Conservation (phyloP, 2,888 invertebrate species). For the Ctenicera cuprea region DNA sequence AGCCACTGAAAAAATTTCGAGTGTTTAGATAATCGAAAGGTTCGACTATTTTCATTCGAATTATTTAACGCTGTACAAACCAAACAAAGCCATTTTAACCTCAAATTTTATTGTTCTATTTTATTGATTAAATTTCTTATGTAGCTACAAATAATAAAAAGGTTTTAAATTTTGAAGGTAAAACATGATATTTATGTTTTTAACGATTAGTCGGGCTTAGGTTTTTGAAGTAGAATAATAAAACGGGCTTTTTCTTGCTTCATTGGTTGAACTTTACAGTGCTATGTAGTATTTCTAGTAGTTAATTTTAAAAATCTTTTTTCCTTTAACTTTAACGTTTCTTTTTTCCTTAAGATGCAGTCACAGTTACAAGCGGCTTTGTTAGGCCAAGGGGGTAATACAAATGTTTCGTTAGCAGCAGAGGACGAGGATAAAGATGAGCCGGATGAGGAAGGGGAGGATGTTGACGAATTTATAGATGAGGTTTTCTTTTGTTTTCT, state of each 20-base stretch:
- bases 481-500: constrained; percentile 70
- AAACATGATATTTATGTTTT: background rate
- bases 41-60: no score
- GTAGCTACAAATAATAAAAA: background rate
- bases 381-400: constrained; percentile 69
- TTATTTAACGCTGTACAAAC: no score
- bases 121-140: constrained; percentile 9
- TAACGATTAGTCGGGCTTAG: constrained; percentile 1
- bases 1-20: no score
- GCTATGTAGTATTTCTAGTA: constrained; percentile 12
- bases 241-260: constrained; percentile 18
- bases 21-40: no score
- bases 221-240: background rate
- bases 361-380: constrained; percentile 72
- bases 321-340: constrained; percentile 42
- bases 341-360: constrained; percentile 68
- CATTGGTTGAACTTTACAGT: constrained; percentile 2
- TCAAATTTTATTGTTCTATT: background rate
- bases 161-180: constrained; percentile 1
- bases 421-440: constrained; percentile 73
- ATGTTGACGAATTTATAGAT: constrained; percentile 76
- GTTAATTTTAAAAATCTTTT: constrained; percentile 21
- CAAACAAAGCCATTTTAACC: background rate
- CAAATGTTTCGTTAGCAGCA: constrained; percentile 63
- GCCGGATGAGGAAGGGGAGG: constrained; percentile 76